These are phyloP conservation scores for Nestor notabilis DNA, from an alignment of 2,113 vertebrate species.

Conservation along the genomic window DNA sequence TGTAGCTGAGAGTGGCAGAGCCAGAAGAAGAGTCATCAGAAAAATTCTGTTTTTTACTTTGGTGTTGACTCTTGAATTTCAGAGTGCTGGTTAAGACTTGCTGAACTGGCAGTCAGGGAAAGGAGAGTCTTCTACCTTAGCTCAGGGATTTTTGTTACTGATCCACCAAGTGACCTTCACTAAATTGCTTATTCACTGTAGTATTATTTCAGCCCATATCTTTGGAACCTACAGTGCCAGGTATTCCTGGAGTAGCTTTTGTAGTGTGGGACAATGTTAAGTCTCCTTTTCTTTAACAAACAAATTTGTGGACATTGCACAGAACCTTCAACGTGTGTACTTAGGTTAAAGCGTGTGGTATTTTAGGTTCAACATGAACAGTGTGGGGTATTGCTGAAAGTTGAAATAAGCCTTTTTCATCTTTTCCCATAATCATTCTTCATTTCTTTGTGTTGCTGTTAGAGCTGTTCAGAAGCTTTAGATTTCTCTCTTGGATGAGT, in stretches of 20 bases:
- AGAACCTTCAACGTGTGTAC: background rate
- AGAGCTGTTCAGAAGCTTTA: background rate
- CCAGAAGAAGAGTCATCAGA: background rate
- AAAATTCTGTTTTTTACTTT: background rate
- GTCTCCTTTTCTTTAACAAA: background rate
- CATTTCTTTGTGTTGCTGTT: background rate
- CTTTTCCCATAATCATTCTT: background rate
- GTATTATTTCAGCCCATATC: background rate
- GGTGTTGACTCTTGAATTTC: background rate
- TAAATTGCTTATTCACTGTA: background rate
- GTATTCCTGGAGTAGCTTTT: background rate
- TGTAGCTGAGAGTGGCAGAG: background rate
- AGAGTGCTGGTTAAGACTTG: background rate
- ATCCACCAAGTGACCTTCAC: background rate
- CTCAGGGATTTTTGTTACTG: slow-evolving; percentile 6
- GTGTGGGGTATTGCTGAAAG: background rate
- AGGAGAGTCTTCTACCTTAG: background rate
- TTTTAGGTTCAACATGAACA: background rate
- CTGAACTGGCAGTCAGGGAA: background rate
- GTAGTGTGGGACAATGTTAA: background rate
- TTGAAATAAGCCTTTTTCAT: background rate
- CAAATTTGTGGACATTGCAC: background rate
- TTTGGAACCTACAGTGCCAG: background rate
- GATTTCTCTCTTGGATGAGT: background rate
- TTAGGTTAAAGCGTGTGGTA: background rate